A percentile compares a stretch with the other conserved stretches of the same genome.
phyloP scores from a whole-genome alignment of 2,113 vertebrate genomes.

The Bucco capensis region DNA sequence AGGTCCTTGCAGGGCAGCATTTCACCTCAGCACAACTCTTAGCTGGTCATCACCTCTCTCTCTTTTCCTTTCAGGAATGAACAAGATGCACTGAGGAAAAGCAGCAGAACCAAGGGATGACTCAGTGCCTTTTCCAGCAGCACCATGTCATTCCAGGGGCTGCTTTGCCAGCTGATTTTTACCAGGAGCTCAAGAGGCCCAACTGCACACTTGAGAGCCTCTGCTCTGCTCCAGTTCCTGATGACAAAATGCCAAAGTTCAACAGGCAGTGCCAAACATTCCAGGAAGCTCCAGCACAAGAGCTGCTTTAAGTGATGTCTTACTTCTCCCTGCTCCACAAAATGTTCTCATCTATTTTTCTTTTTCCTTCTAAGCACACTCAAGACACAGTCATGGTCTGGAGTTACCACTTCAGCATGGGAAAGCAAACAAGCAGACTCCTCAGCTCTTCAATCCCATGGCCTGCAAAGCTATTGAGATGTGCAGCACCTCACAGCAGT shows the following conservation, averaged over 20 bases:
- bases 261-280: conserved; percentile 38
- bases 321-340: conserved; percentile 6
- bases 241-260: conserved; percentile 48
- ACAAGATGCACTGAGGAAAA: conserved; percentile 42
- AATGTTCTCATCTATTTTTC: background rate
- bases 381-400: background rate
- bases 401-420: background rate
- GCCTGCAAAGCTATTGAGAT: background rate
- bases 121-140: conserved; percentile 27
- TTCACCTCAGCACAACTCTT: background rate
- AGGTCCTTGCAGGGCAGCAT: background rate
- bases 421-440: background rate
- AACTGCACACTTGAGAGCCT: background rate
- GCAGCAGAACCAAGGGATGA: conserved; percentile 43
- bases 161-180: conserved; percentile 60
- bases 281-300: conserved; percentile 26
- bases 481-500: background rate
- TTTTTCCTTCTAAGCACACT: background rate
- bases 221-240: conserved; percentile 1
- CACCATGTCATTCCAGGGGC: conserved; percentile 32
- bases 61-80: conserved; percentile 5
- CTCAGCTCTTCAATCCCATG: background rate
- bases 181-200: conserved; percentile 43
- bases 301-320: conserved; percentile 27
- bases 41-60: background rate